Conservation (phyloP, 2,797 vertebrate genomes). For the Falco berigora region DNA sequence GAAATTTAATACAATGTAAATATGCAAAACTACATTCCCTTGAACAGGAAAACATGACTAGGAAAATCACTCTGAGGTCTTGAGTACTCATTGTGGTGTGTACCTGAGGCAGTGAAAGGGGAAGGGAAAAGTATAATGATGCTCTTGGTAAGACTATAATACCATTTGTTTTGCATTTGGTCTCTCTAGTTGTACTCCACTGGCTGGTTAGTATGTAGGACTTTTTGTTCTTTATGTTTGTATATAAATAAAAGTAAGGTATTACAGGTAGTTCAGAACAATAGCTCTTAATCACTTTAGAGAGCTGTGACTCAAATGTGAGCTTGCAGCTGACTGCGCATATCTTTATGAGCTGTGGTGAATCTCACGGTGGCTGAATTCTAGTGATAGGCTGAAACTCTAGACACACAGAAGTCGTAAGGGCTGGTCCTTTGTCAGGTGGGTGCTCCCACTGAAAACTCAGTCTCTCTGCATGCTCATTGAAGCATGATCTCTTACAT, state of each 20-base stretch:
- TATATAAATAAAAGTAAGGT: neutral
- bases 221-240: neutral
- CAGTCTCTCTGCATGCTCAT: neutral
- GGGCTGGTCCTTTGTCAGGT: neutral
- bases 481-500: rapidly evolving
- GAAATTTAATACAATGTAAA: neutral
- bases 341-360: neutral
- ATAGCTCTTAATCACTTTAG: neutral
- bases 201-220: neutral
- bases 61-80: neutral
- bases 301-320: rapidly evolving
- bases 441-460: neutral
- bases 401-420: too few relatives aligned
- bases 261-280: neutral
- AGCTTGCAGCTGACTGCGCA: neutral
- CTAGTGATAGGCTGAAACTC: neutral
- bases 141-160: neutral
- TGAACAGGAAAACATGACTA: neutral
- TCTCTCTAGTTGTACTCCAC: neutral
- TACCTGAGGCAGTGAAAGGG: neutral
- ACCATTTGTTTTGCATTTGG: neutral
- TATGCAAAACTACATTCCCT: neutral
- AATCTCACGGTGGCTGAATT: neutral
- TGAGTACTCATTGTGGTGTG: neutral
- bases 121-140: neutral